Evolutionary conservation across 2,888 invertebrate genomes (phyloP).

Genomic region (Listrodromus nycthemerus): DNA sequence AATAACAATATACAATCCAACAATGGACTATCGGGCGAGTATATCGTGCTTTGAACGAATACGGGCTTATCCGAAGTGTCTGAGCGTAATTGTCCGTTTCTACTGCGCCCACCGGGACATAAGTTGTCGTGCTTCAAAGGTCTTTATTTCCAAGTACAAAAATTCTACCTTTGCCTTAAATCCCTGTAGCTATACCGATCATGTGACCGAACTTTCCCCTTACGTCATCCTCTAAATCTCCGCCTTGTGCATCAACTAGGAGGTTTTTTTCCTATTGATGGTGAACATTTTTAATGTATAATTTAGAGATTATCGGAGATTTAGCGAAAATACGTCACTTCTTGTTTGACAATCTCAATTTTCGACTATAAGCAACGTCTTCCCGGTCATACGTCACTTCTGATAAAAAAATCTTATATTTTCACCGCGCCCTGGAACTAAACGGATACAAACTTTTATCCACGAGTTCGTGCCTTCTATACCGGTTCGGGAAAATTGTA

Average conservation of each 20-base stretch:
- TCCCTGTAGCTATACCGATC: conserved; percentile 8
- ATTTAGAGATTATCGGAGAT: background rate
- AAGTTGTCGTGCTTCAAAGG: background rate
- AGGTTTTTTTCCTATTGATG: too few species aligned
- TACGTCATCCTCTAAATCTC: too few species aligned
- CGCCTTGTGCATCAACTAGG: too few species aligned
- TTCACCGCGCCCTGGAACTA: background rate
- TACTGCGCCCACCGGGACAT: conserved; percentile 56
- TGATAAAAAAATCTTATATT: background rate
- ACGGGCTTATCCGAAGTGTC: conserved; percentile 5
- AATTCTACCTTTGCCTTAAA: conserved; percentile 6
- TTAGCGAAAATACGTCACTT: too few species aligned
- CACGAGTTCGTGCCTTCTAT: too few species aligned
- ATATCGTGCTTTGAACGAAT: background rate
- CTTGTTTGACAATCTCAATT: too few species aligned
- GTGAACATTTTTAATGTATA: background rate
- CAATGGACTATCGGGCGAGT: background rate
- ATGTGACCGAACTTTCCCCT: conserved; percentile 68
- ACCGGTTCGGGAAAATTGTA: background rate
- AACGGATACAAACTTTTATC: too few species aligned
- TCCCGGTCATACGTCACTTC: background rate
- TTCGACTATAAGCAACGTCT: too few species aligned
- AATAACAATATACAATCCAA: conserved; percentile 7
- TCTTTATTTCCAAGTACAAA: background rate
- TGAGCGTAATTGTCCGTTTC: conserved; percentile 11